Percentiles rank a stretch among this genome's conserved stretches.
phyloP scores from a whole-genome alignment of 1,140 invertebrate genomes.

The Drosophila asahinai region DNA sequence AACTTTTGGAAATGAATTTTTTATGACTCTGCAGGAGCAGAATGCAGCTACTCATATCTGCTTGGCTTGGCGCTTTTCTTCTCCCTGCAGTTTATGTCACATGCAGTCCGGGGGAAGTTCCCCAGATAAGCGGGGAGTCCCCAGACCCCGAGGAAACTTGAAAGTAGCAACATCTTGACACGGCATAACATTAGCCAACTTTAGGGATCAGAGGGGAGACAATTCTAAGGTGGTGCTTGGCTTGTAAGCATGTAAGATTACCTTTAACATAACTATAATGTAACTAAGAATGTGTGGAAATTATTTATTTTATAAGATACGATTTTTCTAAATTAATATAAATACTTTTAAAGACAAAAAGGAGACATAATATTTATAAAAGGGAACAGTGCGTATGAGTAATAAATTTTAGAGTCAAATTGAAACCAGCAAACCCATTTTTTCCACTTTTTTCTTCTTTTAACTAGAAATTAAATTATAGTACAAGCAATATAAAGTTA shows the following conservation, averaged over 20 bases:
- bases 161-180: conserved; percentile 47
- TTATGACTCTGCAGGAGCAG: conserved; percentile 40
- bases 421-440: background rate
- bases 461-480: background rate
- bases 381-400: background rate
- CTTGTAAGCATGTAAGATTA: conserved; percentile 1
- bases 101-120: conserved; percentile 22
- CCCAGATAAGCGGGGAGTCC: conserved; percentile 28
- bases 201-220: conserved; percentile 11
- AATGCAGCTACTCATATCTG: conserved; percentile 34
- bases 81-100: conserved; percentile 59
- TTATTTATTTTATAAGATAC: background rate
- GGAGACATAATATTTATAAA: too few relatives aligned
- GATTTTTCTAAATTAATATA: background rate
- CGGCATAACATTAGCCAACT: conserved; percentile 33
- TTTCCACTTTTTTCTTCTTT: background rate
- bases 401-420: background rate
- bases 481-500: background rate
- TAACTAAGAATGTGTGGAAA: background rate
- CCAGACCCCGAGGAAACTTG: conserved; percentile 5
- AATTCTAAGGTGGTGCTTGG: conserved; percentile 15
- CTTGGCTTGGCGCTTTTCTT: conserved; percentile 49
- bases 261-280: background rate
- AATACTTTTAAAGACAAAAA: too few relatives aligned
- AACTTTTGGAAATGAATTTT: conserved; percentile 71